phyloP scores from a whole-genome alignment of 2,797 vertebrate species.

The Setipinna tenuifilis region DNA sequence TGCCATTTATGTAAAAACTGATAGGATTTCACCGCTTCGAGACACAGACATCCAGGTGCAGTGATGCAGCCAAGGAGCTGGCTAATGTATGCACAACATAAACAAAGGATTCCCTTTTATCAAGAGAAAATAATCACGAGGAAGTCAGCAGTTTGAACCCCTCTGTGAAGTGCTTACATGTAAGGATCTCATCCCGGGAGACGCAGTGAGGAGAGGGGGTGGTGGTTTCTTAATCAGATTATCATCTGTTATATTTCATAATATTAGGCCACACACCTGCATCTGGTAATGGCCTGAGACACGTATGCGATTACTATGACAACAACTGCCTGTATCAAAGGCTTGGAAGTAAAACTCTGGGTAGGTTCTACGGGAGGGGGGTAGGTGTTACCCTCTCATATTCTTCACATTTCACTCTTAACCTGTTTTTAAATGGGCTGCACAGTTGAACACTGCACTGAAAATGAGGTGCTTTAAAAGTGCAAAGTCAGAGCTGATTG shows the following conservation, averaged over 20 bases:
- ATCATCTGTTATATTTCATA: conserved; percentile 14
- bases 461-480: not conserved
- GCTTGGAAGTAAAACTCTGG: not conserved
- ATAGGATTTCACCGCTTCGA: not conserved
- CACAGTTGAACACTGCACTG: not conserved
- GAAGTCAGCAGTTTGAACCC: conserved; percentile 3
- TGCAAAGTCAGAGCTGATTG: not conserved
- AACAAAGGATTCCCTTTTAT: conserved; percentile 10
- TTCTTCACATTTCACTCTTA: not conserved
- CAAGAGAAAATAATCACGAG: conserved; percentile 1
- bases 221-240: not conserved
- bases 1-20: conserved; percentile 1
- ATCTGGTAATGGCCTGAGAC: not conserved
- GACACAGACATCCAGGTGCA: not conserved
- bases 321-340: not conserved
- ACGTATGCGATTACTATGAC: not conserved
- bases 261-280: not conserved
- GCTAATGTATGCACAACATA: conserved; percentile 11
- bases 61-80: not conserved
- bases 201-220: not conserved
- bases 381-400: not conserved
- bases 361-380: not conserved
- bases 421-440: not conserved
- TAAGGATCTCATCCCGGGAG: not conserved
- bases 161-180: conserved; percentile 1